phyloP scores from a whole-genome alignment of 2,113 vertebrate genomes.

The Microtus pennsylvanicus region DNA sequence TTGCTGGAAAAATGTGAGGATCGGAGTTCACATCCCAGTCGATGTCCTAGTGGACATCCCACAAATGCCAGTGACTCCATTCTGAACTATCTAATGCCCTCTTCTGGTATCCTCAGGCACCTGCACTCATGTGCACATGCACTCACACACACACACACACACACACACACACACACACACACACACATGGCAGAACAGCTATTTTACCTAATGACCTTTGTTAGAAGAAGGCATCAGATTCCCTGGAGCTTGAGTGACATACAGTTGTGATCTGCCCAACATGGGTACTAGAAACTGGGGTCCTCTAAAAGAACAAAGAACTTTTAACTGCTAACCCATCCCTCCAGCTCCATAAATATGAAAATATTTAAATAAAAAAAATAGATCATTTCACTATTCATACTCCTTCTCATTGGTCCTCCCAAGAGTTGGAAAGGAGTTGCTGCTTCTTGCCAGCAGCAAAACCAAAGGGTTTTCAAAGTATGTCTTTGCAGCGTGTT shows the following conservation, averaged over 20 bases:
- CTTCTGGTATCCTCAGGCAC: neutral
- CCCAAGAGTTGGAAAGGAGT: neutral
- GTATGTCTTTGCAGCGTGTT: slow-evolving; percentile 38
- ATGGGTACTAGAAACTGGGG: neutral
- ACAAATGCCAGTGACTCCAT: neutral
- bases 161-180: neutral
- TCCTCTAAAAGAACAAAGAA: neutral
- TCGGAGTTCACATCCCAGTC: neutral
- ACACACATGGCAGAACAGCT: neutral
- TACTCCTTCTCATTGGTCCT: neutral
- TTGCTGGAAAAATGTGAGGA: neutral
- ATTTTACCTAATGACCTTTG: neutral
- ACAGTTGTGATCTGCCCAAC: neutral
- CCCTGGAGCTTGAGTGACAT: neutral
- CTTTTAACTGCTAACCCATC: neutral
- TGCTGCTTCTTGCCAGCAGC: neutral
- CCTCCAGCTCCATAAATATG: neutral
- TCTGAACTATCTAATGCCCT: neutral
- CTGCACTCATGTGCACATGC: neutral
- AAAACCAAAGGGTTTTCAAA: slow-evolving; percentile 31
- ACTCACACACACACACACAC: neutral
- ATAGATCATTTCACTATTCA: neutral
- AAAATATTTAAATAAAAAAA: neutral
- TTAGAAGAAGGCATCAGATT: neutral
- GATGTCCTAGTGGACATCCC: too few species aligned